These are phyloP conservation scores for Musca domestica DNA, from an alignment of 1,140 invertebrate species.

Conservation along the genomic window DNA sequence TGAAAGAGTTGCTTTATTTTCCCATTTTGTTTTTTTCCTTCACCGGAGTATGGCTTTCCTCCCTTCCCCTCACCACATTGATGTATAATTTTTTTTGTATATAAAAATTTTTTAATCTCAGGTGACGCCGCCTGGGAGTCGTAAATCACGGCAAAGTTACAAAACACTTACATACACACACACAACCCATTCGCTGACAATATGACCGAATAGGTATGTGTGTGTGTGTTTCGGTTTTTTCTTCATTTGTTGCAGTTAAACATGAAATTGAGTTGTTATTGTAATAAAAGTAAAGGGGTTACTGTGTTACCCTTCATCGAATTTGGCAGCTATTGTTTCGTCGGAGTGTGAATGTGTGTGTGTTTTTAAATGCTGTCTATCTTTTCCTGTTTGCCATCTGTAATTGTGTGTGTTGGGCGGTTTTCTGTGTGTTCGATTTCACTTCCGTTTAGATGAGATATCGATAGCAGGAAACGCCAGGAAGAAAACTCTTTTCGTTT, in stretches of 20 bases:
- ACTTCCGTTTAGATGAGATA: constrained; percentile 7
- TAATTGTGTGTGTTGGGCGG: no score
- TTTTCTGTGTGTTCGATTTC: no score
- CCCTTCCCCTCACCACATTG: no score
- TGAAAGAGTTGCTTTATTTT: constrained; percentile 12
- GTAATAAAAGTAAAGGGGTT: not conserved
- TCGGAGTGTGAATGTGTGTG: no score
- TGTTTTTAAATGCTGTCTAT: not conserved
- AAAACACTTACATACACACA: no score
- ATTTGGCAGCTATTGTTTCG: not conserved
- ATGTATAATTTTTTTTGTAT: not conserved
- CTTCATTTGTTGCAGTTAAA: not conserved
- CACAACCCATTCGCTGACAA: no score
- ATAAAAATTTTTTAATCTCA: constrained; percentile 21
- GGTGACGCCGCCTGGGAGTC: constrained; percentile 24
- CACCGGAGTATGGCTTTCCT: no score
- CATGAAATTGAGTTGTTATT: constrained; percentile 14
- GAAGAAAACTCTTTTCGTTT: not conserved
- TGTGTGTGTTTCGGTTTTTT: not conserved
- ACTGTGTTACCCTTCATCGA: not conserved
- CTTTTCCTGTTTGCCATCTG: constrained; percentile 2
- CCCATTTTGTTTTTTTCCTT: not conserved
- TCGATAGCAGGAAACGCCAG: constrained; percentile 3
- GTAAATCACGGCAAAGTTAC: constrained; percentile 13
- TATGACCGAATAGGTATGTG: constrained; percentile 2